Evolutionary conservation across 1,140 invertebrate species (phyloP).

Genomic region (Ooceraea biroi): DNA sequence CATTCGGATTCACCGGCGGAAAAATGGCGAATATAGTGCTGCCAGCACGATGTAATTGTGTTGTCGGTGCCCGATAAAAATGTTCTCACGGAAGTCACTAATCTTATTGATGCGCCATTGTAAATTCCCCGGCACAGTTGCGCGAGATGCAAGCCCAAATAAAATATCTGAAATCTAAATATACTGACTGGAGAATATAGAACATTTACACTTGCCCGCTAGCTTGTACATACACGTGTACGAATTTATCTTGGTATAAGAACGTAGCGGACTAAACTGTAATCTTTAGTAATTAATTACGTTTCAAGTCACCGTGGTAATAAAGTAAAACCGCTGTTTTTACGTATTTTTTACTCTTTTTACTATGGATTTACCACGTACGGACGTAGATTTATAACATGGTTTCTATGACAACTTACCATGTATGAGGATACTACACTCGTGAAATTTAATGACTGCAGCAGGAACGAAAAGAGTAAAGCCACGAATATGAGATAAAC

Average conservation of each 20-base stretch:
- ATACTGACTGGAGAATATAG: slow-evolving; percentile 26
- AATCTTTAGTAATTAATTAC: too few relatives aligned
- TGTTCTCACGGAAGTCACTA: slow-evolving; percentile 61
- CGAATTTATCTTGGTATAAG: neutral
- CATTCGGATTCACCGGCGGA: slow-evolving; percentile 39
- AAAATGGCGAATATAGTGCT: slow-evolving; percentile 64
- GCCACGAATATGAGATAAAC: neutral
- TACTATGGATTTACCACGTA: too few relatives aligned
- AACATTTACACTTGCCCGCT: slow-evolving; percentile 23
- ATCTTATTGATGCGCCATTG: slow-evolving; percentile 65
- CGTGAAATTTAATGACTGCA: slow-evolving; percentile 8
- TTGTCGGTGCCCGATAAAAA: slow-evolving; percentile 64
- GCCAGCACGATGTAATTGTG: slow-evolving; percentile 60
- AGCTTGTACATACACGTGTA: neutral
- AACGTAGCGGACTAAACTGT: too few relatives aligned
- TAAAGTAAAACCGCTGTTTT: too few relatives aligned
- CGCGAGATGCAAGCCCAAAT: slow-evolving; percentile 7
- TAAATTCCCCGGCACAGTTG: slow-evolving; percentile 15
- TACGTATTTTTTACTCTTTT: too few relatives aligned
- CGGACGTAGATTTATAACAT: too few relatives aligned
- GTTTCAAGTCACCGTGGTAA: too few relatives aligned
- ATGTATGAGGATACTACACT: too few relatives aligned
- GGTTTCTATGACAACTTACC: too few relatives aligned
- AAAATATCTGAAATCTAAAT: slow-evolving; percentile 45
- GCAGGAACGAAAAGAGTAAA: neutral